Evolutionary conservation across 2,888 invertebrate genomes (phyloP), one percentile per base, ranked within the genome.

Genomic region (Latrodectus elegans): DNA sequence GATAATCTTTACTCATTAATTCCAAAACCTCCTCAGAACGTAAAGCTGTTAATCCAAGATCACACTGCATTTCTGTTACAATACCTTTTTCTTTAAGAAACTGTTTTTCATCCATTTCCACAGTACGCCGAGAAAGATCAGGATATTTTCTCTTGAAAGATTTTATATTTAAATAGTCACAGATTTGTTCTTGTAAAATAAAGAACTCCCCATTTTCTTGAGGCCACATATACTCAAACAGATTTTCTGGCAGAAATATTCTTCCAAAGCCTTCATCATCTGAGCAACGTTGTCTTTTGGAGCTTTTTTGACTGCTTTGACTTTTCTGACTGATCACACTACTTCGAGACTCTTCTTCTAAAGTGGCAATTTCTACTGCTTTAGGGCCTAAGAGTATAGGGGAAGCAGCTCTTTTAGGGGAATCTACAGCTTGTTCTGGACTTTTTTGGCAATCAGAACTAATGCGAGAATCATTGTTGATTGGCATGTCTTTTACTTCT

Each of bases 111-210:
- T 96, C 96, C 93, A 96, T 96, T 90, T 97, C 97, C 51, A 98
- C 95, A 89, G 95, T 93, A 81, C 98, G 94, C 83, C 98, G 94
- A 90, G 95, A 95, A 79, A 97, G 92, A 92, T 97, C 97, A n/a
- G 97, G 96, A 93, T 97, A 97, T 92, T 98, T 97, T 89, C 99
- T 94, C 92, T 99, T 99, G 92, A 99, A 99, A 85, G 98, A 98
- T 92, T 97, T 98, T 55, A 99, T 96, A 65, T 96, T 96, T 89
- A 99, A 94, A 93, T 96, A 98, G 92, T 98, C 96, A 0, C 97
- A 97, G 89, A 99, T 96, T 92, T 96, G 99, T 92, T 99, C 99
- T 92, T 99, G 98, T 86, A 99, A 73, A 10, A 89, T 68, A 65
- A 71, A 90, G 17, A 83, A 89, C 12, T 90, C 89, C 0, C 89